These are phyloP conservation scores for Arizona elegans DNA, from an alignment of 2,113 vertebrate species.

Conservation along the genomic window DNA sequence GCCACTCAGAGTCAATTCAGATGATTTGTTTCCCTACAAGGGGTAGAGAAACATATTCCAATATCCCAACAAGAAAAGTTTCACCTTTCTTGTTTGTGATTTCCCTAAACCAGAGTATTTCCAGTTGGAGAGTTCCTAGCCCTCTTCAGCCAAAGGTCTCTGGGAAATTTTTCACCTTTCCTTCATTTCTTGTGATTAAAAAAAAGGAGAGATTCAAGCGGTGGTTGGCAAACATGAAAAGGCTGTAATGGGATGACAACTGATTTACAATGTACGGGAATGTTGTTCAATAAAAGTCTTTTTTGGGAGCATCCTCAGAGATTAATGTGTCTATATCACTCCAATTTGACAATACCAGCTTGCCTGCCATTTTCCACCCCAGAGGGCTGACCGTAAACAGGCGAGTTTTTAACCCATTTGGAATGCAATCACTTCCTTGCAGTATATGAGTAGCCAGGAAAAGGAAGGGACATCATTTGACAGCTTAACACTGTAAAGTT, in stretches of 20 bases:
- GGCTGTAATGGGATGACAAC: neutral
- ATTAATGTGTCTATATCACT: neutral
- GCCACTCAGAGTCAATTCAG: neutral
- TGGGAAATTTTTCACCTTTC: neutral
- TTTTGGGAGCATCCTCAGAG: neutral
- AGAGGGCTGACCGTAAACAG: conserved; percentile 7
- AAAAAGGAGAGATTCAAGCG: neutral
- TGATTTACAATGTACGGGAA: neutral
- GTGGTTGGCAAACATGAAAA: neutral
- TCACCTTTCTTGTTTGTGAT: neutral
- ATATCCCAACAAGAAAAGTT: neutral
- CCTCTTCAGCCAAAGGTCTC: neutral
- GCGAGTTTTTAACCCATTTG: conserved; percentile 1
- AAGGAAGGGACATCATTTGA: neutral
- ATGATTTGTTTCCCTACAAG: neutral
- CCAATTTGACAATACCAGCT: neutral
- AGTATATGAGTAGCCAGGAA: neutral
- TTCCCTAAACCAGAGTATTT: neutral
- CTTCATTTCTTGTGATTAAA: neutral
- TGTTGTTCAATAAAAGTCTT: neutral
- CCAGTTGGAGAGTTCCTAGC: neutral
- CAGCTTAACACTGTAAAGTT: neutral
- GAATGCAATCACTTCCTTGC: conserved; percentile 17
- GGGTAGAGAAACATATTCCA: neutral
- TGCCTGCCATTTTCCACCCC: neutral